Evolutionary conservation across 2,797 vertebrate genomes (phyloP).

Genomic region (Holocentrus rufus): DNA sequence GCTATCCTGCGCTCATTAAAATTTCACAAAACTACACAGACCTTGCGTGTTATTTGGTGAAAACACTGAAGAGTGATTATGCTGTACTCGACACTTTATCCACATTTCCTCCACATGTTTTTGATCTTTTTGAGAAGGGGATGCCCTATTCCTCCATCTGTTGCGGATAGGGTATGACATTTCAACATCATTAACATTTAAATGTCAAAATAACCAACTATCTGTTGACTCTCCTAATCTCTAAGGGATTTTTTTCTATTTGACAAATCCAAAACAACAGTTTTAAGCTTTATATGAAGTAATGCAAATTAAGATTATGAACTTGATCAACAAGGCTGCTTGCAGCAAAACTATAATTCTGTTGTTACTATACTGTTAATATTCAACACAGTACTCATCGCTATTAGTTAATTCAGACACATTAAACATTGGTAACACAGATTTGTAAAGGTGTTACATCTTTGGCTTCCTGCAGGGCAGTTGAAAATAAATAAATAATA

Average conservation of each 20-base stretch:
- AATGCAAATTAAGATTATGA: constrained; percentile 29
- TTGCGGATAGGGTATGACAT: constrained; percentile 81
- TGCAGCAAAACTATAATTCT: not conserved
- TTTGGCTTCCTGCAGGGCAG: not conserved
- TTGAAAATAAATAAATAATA: too few species aligned
- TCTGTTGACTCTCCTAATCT: constrained; percentile 63
- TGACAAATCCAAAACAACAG: constrained; percentile 63
- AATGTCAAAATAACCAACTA: constrained; percentile 82
- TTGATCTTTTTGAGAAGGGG: constrained; percentile 77
- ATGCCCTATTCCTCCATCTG: constrained; percentile 75
- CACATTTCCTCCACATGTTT: constrained; percentile 73
- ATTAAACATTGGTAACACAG: constrained; percentile 46
- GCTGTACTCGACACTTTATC: constrained; percentile 43
- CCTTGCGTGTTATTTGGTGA: constrained; percentile 18
- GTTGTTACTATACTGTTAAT: not conserved
- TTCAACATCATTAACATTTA: constrained; percentile 80
- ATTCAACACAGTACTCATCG: constrained; percentile 8
- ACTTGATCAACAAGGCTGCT: not conserved
- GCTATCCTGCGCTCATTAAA: constrained; percentile 13
- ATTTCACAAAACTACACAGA: constrained; percentile 5
- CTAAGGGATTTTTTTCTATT: constrained; percentile 60
- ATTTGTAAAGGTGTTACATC: not conserved
- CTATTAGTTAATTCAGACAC: constrained; percentile 33
- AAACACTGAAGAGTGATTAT: constrained; percentile 26
- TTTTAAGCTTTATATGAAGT: constrained; percentile 11